Evolutionary conservation across 2,888 invertebrate species (phyloP), one percentile per base, ranked within the genome.

Genomic region (Pseudanteris insignis): DNA sequence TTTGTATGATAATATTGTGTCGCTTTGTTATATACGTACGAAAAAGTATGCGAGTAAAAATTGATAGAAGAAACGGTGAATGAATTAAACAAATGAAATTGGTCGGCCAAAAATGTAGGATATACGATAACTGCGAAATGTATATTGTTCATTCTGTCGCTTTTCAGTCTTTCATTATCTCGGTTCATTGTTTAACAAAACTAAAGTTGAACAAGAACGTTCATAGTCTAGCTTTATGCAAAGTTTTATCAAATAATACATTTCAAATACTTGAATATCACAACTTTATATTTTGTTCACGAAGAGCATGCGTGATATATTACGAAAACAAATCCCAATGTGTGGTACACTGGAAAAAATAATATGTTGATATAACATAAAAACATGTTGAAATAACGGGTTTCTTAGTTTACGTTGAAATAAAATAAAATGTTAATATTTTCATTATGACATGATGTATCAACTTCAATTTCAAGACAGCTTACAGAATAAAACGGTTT

Each of bases 131-230:
- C 37, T 28, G 44, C 26, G 43, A 57, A 57, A 50, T 28, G 14
- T n/a, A 9, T 38, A 57, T 57, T 57, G 57, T 57, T 44, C 15
- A n/a, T 18, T 18, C n/a, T 14, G 14, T 26, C 14, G 21, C 46
- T 29, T 32, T 46, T 55, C 41, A 28, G 33, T 28, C 34, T 38
- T 24, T 43, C 29, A 50, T 50, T 46, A 58, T 44, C 50, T 24
- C 26, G 33, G 29, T 33, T 13, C 30, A 46, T 58, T 58, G 44
- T 58, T 46, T 34, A 50, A 58, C 50, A 46, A 38, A 51, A 58
- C 57, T 57, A 57, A 57, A 50, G 58, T 44, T 44, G 44, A 44
- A 50, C 50, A 37, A 50, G 50, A 21, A 50, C 44, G 40, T 44
- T 48, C 43, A 36, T 57, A 18, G 47, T 57, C 34, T 43, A 13